Conservation (phyloP, 2,113 vertebrate species). For the Apteryx owenii region DNA sequence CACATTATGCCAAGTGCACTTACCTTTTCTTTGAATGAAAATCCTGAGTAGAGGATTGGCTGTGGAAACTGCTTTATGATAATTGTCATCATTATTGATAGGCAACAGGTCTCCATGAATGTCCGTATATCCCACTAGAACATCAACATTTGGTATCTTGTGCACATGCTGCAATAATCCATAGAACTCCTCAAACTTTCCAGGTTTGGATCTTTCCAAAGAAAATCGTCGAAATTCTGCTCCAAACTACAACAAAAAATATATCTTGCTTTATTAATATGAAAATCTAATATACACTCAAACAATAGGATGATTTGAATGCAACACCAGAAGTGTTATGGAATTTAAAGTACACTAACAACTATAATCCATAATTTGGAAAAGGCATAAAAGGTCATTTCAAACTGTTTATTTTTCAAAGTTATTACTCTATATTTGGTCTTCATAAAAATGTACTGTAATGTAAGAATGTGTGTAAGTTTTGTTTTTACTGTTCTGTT, state of each 20-base stretch:
- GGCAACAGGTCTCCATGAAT: slow-evolving; percentile 95
- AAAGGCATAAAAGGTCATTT: neutral
- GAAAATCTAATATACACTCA: neutral
- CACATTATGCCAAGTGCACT: slow-evolving; percentile 26
- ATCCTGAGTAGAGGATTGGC: slow-evolving; percentile 93
- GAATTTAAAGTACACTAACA: neutral
- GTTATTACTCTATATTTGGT: neutral
- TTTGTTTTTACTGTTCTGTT: accelerated
- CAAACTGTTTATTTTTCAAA: accelerated
- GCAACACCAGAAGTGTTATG: accelerated
- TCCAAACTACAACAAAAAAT: slow-evolving; percentile 86
- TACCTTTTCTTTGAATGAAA: slow-evolving; percentile 98
- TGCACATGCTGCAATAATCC: slow-evolving; percentile 95
- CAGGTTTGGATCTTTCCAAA: slow-evolving; percentile 94
- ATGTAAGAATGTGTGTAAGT: neutral
- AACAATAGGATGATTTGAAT: neutral
- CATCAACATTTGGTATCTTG: slow-evolving; percentile 93
- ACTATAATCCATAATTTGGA: neutral
- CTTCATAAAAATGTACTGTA: neutral
- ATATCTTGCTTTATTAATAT: neutral
- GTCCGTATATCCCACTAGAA: slow-evolving; percentile 94
- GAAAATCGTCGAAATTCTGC: slow-evolving; percentile 98
- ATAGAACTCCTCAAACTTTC: slow-evolving; percentile 97
- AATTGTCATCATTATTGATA: slow-evolving; percentile 99
- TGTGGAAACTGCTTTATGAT: slow-evolving; percentile 94